phyloP scores from a whole-genome alignment of 2,113 vertebrate genomes.

The Lanius collurio region DNA sequence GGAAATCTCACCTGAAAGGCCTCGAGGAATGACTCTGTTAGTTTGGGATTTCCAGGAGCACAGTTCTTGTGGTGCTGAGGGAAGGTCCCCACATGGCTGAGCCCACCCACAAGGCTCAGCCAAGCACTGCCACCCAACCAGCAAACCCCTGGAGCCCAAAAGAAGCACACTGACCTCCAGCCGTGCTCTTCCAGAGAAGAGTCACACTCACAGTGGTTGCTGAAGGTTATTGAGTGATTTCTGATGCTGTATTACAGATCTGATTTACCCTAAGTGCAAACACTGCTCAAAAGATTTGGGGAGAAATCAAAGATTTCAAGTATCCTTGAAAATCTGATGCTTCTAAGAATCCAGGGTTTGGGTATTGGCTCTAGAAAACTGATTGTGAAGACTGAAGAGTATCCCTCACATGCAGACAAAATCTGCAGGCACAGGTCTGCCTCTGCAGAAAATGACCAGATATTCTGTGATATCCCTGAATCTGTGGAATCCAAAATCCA shows the following conservation, averaged over 20 bases:
- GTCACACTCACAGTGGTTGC: not conserved
- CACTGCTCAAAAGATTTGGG: not conserved
- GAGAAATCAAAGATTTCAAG: not conserved
- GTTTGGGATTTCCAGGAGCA: not conserved
- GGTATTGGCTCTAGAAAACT: not conserved
- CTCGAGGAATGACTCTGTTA: not conserved
- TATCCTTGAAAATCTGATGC: not conserved
- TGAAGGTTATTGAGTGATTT: not conserved
- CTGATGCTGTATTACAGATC: not conserved
- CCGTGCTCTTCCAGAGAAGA: not conserved
- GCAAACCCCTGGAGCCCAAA: not conserved
- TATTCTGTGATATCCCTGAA: not conserved
- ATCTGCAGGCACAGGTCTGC: not conserved
- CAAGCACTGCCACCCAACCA: not conserved
- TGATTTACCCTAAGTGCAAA: not conserved
- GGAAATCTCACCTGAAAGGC: not conserved
- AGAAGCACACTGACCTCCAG: not conserved
- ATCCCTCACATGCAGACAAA: not conserved
- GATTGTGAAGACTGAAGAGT: not conserved
- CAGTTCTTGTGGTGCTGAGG: not conserved
- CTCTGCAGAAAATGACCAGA: not conserved
- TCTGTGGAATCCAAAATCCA: not conserved
- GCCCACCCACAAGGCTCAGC: not conserved
- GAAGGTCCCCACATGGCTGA: not conserved
- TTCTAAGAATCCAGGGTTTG: not conserved